A percentile compares a stretch with the other conserved stretches of the same genome.
These are phyloP conservation scores for Globodera rostochiensis DNA, from an alignment of 1,140 invertebrate genomes.

Conservation along the genomic window DNA sequence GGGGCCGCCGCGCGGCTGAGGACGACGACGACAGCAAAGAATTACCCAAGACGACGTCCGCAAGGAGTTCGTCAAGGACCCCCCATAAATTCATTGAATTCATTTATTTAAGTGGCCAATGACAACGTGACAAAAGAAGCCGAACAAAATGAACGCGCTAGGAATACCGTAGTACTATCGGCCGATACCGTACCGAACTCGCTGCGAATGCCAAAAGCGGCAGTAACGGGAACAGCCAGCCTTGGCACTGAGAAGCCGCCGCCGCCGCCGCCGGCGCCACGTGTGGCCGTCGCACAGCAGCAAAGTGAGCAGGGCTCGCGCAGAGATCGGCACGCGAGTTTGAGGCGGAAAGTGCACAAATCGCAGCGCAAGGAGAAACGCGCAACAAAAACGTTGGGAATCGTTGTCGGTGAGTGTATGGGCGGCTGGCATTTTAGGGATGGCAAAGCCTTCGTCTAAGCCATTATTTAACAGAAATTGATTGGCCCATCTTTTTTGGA, in stretches of 20 bases:
- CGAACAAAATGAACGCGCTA: background rate
- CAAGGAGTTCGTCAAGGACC: background rate
- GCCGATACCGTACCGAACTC: background rate
- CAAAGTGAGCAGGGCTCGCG: slow-evolving; percentile 53
- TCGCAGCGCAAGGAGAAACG: slow-evolving; percentile 77
- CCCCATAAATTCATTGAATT: background rate
- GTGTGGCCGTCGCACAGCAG: slow-evolving; percentile 33
- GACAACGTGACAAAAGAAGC: background rate
- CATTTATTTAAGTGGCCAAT: background rate
- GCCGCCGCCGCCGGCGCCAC: slow-evolving; percentile 36
- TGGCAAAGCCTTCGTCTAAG: no score
- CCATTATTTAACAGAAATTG: no score
- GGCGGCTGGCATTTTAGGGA: background rate
- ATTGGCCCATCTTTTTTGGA: no score
- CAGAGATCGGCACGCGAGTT: slow-evolving; percentile 50
- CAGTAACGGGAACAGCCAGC: background rate
- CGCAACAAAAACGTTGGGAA: slow-evolving; percentile 97
- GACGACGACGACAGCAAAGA: background rate
- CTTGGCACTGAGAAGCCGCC: background rate
- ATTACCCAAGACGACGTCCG: background rate
- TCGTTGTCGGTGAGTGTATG: slow-evolving; percentile 84
- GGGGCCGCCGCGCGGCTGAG: background rate
- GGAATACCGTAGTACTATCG: background rate
- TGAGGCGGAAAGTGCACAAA: slow-evolving; percentile 61
- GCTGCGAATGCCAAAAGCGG: background rate